Evolutionary conservation across 1,140 invertebrate species (phyloP).

Genomic region (Zaprionus capensis): DNA sequence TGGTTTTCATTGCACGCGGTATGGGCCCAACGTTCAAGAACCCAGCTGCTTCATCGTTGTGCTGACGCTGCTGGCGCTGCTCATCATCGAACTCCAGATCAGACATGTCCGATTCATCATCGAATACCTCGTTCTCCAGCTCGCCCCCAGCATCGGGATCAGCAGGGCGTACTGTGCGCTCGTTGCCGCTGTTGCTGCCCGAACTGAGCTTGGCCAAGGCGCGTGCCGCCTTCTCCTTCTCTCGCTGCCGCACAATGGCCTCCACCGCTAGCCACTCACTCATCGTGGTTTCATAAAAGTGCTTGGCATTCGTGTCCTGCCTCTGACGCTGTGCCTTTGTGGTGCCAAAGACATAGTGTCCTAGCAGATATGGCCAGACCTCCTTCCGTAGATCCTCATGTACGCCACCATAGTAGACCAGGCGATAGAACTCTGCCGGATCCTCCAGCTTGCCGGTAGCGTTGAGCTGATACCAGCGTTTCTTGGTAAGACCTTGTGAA

Average conservation of each 20-base stretch:
- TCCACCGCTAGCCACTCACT: slow-evolving; percentile 97
- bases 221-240: slow-evolving; percentile 89
- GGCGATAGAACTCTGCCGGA: slow-evolving; percentile 90
- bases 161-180: slow-evolving; percentile 63
- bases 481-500: slow-evolving; percentile 88
- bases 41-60: slow-evolving; percentile 63
- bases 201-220: slow-evolving; percentile 88
- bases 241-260: slow-evolving; percentile 93
- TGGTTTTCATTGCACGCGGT: slow-evolving; percentile 80
- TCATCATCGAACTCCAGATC: slow-evolving; percentile 84
- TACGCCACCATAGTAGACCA: slow-evolving; percentile 95
- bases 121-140: slow-evolving; percentile 83
- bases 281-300: slow-evolving; percentile 94
- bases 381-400: slow-evolving; percentile 91
- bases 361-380: slow-evolving; percentile 96
- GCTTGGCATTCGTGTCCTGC: slow-evolving; percentile 88
- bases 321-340: slow-evolving; percentile 88
- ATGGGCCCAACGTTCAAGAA: slow-evolving; percentile 70
- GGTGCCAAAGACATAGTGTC: slow-evolving; percentile 93
- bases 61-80: slow-evolving; percentile 84
- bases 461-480: slow-evolving; percentile 88
- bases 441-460: slow-evolving; percentile 87
- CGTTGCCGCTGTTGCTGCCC: slow-evolving; percentile 85
- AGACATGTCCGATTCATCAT: slow-evolving; percentile 83
- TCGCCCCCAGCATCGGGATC: slow-evolving; percentile 69